Conservation (phyloP, 2,888 invertebrate genomes). For the Nephrocerus scutellatus region DNA sequence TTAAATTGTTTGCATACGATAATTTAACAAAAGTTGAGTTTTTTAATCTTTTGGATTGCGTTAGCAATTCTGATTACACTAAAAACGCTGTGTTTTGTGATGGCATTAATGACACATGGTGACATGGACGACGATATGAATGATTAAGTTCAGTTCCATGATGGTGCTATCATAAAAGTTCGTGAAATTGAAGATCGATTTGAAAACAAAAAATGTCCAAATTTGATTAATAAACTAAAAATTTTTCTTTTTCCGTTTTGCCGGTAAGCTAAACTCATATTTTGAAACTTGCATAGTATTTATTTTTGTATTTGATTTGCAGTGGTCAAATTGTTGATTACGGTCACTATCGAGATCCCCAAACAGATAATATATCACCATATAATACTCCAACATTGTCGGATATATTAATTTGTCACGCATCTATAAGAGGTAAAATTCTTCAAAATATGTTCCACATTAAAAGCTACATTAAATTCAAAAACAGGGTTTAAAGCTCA, state of each 20-base stretch:
- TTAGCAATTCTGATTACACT: constrained; percentile 47
- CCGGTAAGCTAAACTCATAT: too few relatives aligned
- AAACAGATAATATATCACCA: constrained; percentile 10
- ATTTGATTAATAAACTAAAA: constrained; percentile 58
- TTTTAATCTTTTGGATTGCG: constrained; percentile 43
- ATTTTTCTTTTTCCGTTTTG: constrained; percentile 69
- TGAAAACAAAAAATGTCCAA: constrained; percentile 51
- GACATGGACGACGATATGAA: constrained; percentile 46
- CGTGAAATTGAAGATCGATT: constrained; percentile 56
- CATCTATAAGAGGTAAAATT: constrained; percentile 57
- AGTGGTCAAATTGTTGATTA: constrained; percentile 41
- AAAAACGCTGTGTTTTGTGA: constrained; percentile 54
- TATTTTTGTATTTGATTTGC: constrained; percentile 16
- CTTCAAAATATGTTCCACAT: too few relatives aligned
- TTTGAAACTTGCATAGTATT: too few relatives aligned
- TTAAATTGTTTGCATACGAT: constrained; percentile 40
- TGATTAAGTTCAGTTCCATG: constrained; percentile 55
- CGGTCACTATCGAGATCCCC: constrained; percentile 31
- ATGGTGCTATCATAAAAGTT: constrained; percentile 51
- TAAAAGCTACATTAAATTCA: too few relatives aligned
- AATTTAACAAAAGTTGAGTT: constrained; percentile 44
- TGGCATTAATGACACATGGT: constrained; percentile 64
- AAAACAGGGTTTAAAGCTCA: constrained; percentile 48
- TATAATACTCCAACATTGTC: constrained; percentile 44
- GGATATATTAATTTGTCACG: constrained; percentile 61